Evolutionary conservation across 1,140 invertebrate species (phyloP), one percentile per base, ranked within the genome.

Genomic region (Oscheius sp.): DNA sequence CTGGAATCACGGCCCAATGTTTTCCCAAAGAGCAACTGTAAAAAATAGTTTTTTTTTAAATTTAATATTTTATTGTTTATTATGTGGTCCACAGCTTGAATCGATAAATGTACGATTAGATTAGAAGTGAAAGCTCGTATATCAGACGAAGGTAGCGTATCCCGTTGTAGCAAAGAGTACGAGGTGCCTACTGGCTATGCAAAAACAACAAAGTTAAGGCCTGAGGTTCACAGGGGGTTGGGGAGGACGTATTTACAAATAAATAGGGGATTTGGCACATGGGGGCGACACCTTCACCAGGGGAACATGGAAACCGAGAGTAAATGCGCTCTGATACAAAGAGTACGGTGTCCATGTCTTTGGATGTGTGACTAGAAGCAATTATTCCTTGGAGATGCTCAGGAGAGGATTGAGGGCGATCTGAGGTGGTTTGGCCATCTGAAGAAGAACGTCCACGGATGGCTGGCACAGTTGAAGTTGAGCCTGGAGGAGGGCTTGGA

Each of bases 131-230:
- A 55, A 55, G 49, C 49, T 55, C 49, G 49, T 13, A 55, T 55
- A 55, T 55, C 49, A 55, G 49, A 55, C 49, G 49, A 55, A 55
- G 23, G 49, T 55, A 55, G 49, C 49, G 49, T 55, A 55, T 55
- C 49, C 49, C 49, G 49, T 55, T 23, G 28, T 55, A 55, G 49
- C 49, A 55, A 55, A 55, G 49, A 55, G 49, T 55, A 55, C 7
- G 23, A 7, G 23, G 28, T 15, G 28, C 7, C 7, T 20, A 13
- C 15, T 7, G 49, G 15, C 23, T 23, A 15, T 55, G 28, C 10
- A n/a, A n/a, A 42, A 42, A 10, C 49, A 55, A 55, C 7, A 20
- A 4, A 7, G 7, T 13, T 55, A 55, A 55, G 49, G 49, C 49
- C 49, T 55, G 49, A 55, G 49, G 15, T 55, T 55, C 49, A 55